A percentile compares a stretch with the other conserved stretches of the same genome.
These are phyloP conservation scores for Perccottus glenii DNA, from an alignment of 2,113 vertebrate species.

Conservation along the genomic window DNA sequence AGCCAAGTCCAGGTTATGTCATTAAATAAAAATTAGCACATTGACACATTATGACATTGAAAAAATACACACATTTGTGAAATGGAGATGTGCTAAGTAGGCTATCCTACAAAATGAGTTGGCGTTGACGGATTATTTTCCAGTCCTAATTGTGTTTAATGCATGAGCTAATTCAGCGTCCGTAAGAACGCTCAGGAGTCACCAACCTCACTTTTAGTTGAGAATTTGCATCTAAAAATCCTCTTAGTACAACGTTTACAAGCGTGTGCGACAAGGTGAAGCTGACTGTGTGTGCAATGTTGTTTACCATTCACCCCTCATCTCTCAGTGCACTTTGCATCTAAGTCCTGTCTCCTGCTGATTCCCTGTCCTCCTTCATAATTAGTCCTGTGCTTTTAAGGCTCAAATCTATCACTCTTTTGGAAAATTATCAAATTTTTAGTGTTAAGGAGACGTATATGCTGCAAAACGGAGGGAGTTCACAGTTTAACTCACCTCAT, in stretches of 20 bases:
- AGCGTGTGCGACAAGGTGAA: slow-evolving; percentile 22
- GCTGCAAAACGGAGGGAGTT: neutral
- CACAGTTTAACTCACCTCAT: neutral
- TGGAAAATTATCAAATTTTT: slow-evolving; percentile 9
- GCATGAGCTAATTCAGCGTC: neutral
- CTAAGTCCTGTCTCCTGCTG: slow-evolving; percentile 17
- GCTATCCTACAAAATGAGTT: too few species aligned
- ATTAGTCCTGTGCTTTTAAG: slow-evolving; percentile 36
- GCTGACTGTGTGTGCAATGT: slow-evolving; percentile 12
- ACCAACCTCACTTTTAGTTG: neutral
- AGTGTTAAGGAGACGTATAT: neutral
- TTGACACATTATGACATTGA: too few species aligned
- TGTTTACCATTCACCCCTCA: slow-evolving; percentile 12
- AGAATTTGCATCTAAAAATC: slow-evolving; percentile 27
- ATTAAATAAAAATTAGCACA: too few species aligned
- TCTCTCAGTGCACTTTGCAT: neutral
- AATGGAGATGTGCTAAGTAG: too few species aligned
- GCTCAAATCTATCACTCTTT: slow-evolving; percentile 11
- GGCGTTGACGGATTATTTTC: neutral
- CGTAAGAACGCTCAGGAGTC: neutral
- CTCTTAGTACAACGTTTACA: slow-evolving; percentile 1
- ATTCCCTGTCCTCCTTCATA: slow-evolving; percentile 19
- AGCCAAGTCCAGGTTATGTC: too few species aligned
- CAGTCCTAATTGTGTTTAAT: too few species aligned
- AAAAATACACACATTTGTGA: too few species aligned